Percentiles rank a stretch among this genome's conserved stretches.
These are phyloP conservation scores for Euclidia mi DNA, from an alignment of 2,888 invertebrate species.

Conservation along the genomic window DNA sequence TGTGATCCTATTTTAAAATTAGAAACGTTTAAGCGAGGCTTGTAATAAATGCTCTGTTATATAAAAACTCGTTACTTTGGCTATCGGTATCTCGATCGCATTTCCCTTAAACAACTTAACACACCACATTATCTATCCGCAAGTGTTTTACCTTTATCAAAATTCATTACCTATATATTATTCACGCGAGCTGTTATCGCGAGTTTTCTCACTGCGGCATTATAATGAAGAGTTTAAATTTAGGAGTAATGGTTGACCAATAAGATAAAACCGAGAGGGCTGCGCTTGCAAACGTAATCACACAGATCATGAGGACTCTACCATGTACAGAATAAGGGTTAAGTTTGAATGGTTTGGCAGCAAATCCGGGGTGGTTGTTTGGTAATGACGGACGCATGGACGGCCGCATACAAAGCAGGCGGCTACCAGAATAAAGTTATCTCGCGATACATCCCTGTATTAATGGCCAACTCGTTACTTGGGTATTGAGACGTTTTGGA, in stretches of 20 bases:
- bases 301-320: slow-evolving; percentile 51
- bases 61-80: slow-evolving; percentile 13
- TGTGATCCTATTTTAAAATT: not conserved
- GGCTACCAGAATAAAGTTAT: slow-evolving; percentile 90
- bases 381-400: slow-evolving; percentile 88
- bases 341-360: slow-evolving; percentile 48
- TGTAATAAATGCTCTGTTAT: not conserved
- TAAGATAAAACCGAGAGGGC: slow-evolving; percentile 89
- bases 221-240: slow-evolving; percentile 90
- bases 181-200: slow-evolving; percentile 83
- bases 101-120: slow-evolving; percentile 51
- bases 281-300: slow-evolving; percentile 65
- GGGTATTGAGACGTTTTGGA: slow-evolving; percentile 87
- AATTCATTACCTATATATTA: slow-evolving; percentile 87
- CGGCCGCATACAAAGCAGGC: slow-evolving; percentile 89
- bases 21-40: not conserved
- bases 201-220: slow-evolving; percentile 87
- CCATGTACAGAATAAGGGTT: slow-evolving; percentile 52
- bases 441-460: slow-evolving; percentile 89
- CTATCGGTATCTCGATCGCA: slow-evolving; percentile 45
- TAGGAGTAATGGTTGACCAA: slow-evolving; percentile 90
- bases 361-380: slow-evolving; percentile 63
- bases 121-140: slow-evolving; percentile 60
- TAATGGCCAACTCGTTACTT: slow-evolving; percentile 90
- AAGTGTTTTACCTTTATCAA: slow-evolving; percentile 77